phyloP scores from a whole-genome alignment of 2,797 vertebrate genomes.

The Falco peregrinus region DNA sequence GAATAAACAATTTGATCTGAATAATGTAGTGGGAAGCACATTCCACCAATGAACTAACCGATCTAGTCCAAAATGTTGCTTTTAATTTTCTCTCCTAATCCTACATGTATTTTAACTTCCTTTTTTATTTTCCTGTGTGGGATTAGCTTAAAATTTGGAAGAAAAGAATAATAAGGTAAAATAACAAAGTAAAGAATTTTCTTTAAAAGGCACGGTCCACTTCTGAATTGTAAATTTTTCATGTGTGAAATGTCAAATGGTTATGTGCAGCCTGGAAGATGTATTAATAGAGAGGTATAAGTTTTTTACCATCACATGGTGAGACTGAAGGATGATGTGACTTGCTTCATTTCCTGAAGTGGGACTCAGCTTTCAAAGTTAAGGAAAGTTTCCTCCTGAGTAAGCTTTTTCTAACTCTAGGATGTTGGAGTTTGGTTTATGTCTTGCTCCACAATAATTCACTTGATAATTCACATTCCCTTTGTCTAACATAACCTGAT shows the following conservation, averaged over 20 bases:
- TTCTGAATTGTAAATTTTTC: conserved; percentile 23
- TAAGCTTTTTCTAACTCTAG: conserved; percentile 49
- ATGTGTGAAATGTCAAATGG: conserved; percentile 18
- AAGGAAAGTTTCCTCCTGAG: conserved; percentile 51
- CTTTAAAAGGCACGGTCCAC: not conserved
- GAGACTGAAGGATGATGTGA: conserved; percentile 66
- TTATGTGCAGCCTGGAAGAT: conserved; percentile 18
- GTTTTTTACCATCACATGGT: conserved; percentile 27
- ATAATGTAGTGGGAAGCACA: conserved; percentile 72
- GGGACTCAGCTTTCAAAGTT: conserved; percentile 53
- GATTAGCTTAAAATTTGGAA: conserved; percentile 51
- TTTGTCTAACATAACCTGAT: conserved; percentile 43
- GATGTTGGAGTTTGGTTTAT: conserved; percentile 59
- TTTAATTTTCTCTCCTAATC: conserved; percentile 62
- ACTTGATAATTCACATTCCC: conserved; percentile 37
- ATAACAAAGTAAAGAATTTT: conserved; percentile 24
- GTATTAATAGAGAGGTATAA: conserved; percentile 35
- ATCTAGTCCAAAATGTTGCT: conserved; percentile 37
- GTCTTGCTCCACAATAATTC: conserved; percentile 53
- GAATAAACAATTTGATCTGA: conserved; percentile 68
- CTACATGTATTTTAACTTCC: conserved; percentile 38
- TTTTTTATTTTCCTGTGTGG: conserved; percentile 44
- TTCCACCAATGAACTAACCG: conserved; percentile 49
- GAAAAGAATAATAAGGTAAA: conserved; percentile 46
- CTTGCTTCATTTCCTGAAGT: conserved; percentile 57